phyloP scores from a whole-genome alignment of 2,797 vertebrate genomes.

The Uromys caudimaculatus region DNA sequence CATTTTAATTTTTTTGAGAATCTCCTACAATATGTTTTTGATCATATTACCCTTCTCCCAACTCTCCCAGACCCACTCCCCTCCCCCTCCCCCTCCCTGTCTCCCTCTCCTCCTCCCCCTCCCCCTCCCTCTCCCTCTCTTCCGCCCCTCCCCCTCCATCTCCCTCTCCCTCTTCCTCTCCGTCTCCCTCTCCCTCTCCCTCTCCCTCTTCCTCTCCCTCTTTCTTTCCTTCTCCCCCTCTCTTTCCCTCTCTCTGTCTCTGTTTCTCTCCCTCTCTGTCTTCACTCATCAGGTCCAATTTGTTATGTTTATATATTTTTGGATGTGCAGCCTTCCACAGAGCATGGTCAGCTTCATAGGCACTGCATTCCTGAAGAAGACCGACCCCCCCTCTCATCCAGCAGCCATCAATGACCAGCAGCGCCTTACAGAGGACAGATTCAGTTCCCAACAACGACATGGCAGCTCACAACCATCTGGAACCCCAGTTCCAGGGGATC shows the following conservation, averaged over 20 bases:
- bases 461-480: neutral
- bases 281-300: neutral
- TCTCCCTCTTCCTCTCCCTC: neutral
- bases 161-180: no score
- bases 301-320: neutral
- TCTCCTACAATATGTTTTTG: neutral
- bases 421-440: neutral
- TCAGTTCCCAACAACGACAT: neutral
- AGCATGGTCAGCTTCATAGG: neutral
- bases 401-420: neutral
- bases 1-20: neutral
- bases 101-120: no score
- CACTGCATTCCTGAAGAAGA: neutral
- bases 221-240: neutral
- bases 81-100: no score
- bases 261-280: rapidly evolving
- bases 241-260: no score
- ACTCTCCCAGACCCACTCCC: neutral
- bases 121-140: neutral
- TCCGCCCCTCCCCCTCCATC: no score
- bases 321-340: neutral
- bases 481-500: neutral
- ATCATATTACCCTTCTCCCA: neutral
- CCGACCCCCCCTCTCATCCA: no score
- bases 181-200: rapidly evolving